Evolutionary conservation across 2,888 invertebrate genomes (phyloP), one percentile per base, ranked within the genome.

Genomic region (Thalpophila matura): DNA sequence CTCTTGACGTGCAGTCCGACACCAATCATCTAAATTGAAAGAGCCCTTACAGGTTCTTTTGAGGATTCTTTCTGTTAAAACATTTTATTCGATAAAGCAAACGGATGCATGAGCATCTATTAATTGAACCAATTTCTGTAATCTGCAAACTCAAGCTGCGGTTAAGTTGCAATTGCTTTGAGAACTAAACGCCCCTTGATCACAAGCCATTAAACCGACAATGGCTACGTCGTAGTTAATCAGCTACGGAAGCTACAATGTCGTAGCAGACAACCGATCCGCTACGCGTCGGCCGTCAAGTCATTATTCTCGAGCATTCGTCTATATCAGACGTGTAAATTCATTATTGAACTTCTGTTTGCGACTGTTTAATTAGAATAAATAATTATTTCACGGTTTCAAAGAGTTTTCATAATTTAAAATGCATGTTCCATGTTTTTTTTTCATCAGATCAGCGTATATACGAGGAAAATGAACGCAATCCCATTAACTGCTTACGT

Each of bases 401-500:
- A 49, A 20, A 43, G 2, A 35, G 16, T 57, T 33, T 46, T 29
- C 10, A 18, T 9, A 38, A 18, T 55, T 1, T 57, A 4, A 35
- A 49, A 49, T 49, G 35, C 7, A 43, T 5, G 18, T 67, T 40
- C 4, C 20, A 22, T 61, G 26, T 56, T 40, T 57, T 71, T 49
- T 38, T 65, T 54, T 31, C 43, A 63, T 40, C 35, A n/a, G 26
- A 33, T 63, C 51, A 26, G 31, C 6, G 12, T 20, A 35, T 27
- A 26, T 24, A 46, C 9, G 27, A 24, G 29, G 18, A 56, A 55
- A 47, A 49, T 50, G 55, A 47, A 43, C 56, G 45, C 45, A 63
- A 78, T 62, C 38, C 47, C 50, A 70, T 78, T 61, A 68, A 65
- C 22, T 20, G 18, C 50, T 64, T 50, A 42, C 57, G 53, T 62